Base-by-base conservation (phyloP, 2,797 vertebrate species). In the Psittacula derbiana region DNA sequence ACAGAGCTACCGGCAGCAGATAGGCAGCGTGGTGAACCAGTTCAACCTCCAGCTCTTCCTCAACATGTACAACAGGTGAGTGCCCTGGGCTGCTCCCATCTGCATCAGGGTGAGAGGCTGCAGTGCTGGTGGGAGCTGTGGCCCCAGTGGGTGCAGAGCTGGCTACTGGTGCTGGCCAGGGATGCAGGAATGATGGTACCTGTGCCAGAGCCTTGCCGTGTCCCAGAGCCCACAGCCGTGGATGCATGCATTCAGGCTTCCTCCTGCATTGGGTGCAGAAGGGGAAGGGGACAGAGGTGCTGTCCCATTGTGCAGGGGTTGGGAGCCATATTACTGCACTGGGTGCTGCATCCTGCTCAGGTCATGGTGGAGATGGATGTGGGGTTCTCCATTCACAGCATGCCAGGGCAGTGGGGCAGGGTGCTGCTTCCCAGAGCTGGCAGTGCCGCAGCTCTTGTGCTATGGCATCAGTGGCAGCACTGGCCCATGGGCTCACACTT, bases 1-100 rank as follows among this genome's bases (percentile, higher is more conserved):
- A 93, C 99, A 99, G 98, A 99, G 98, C 95, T 99, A 99, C 97
- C 96, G 99, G 82, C 99, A 99, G 97, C 99, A 99, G 98, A 99
- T 99, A 2, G 98, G 98, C 95, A 99, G 98, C 13, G 98, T 98
- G 40, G 93, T 99, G 96, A 99, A 99, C 98, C 99, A 99, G 97
- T 99, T 98, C 97, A 99, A 99, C 97, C 98, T 99, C 96, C 99
- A 99, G 97, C 99, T 99, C 75, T 99, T 99, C 98, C 99, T 99
- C 99, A 99, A 99, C 97, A 99, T 99, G 99, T 99, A 99, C 98
- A 99, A 99, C 97, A 98, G 99, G 99, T 99, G 91, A 43, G 88
- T n/a, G 8, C 44, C 43, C 4, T 4, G 4, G 53, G 58, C 57
- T 57, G 23, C 0, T 18, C 38, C 19, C 50, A 2, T 33, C 57